Base-by-base conservation (phyloP, 2,888 invertebrate species). In the Lottia scabra region DNA sequence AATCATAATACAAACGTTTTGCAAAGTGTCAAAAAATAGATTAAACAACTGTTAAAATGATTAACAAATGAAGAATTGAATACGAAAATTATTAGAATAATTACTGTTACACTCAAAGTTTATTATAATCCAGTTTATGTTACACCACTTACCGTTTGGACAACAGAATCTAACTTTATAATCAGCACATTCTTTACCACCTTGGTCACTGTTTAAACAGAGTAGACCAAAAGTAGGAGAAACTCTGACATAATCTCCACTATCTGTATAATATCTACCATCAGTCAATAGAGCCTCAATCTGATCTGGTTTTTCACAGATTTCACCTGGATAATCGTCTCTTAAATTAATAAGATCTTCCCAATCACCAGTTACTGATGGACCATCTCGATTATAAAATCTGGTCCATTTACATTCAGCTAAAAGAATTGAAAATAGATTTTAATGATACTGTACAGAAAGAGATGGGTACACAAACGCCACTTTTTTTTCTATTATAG, bases 161-260 rank as follows among this genome's bases (percentile, higher is more conserved):
- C 56, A 56, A 19, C 56, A 56, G 56, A 56, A 56, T 56, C 56
- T 56, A 56, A 56, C 56, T 56, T 56, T 56, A 56, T 56, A 56
- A 56, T 56, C 56, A 56, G 19, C 23, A 56, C 56, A 56, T 6
- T 13, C 19, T 8, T 38, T 38, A 12, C 56, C 16, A 56, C 23
- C 19, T 56, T 56, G 56, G 10, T 23, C 2, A 23, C 0, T 56
- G 10, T 56, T 56, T 6, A 2, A 10, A 56, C 56, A 56, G 23
- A 56, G 19, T 56, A 56, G 23, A 56, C 56, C 56, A 56, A 23
- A 12, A 23, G 10, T 56, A 23, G 56, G 19, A 56, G 10, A 12
- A 12, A 56, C 10, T 23, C 6, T n/a, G 13, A 56, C 13, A 13
- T 3, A 8, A 23, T 56, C 56, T 19, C 56, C 56, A 56, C 56